phyloP scores from a whole-genome alignment of 2,113 vertebrate genomes.

The Peromyscus polionotus region DNA sequence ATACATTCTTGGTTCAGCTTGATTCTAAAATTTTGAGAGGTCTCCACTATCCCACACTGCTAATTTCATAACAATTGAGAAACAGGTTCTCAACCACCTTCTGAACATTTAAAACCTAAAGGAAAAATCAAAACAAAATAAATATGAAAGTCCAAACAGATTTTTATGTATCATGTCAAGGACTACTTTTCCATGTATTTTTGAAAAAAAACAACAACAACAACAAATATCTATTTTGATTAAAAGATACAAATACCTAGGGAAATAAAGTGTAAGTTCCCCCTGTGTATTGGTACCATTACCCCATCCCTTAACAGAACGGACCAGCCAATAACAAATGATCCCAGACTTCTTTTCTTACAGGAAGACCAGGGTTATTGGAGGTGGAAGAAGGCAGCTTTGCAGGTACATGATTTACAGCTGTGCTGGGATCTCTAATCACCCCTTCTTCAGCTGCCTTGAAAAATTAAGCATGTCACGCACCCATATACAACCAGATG shows the following conservation, averaged over 20 bases:
- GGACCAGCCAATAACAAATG: background rate
- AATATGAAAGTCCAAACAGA: conserved; percentile 19
- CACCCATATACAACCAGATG: conserved; percentile 31
- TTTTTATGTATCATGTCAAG: background rate
- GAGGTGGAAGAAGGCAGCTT: conserved; percentile 11
- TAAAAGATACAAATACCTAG: background rate
- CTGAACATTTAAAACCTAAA: conserved; percentile 30
- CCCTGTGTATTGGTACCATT: background rate
- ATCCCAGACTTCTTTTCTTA: background rate
- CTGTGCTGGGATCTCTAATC: conserved; percentile 29
- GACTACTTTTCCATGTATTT: background rate
- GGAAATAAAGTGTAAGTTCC: background rate
- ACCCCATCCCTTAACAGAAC: background rate
- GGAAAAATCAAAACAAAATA: conserved; percentile 62
- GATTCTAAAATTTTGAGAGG: background rate
- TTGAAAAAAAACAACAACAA: background rate
- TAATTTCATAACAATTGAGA: conserved; percentile 47
- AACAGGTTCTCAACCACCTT: background rate
- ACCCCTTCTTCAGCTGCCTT: conserved; percentile 33
- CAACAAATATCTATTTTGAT: background rate
- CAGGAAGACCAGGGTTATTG: conserved; percentile 5
- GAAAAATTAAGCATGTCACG: conserved; percentile 61
- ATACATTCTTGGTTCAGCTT: background rate
- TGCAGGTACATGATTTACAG: background rate
- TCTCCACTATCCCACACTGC: background rate